Percentiles rank a stretch among this genome's conserved stretches.
Evolutionary conservation across 2,797 vertebrate genomes (phyloP).

Genomic region (Acrocephalus scirpaceus): DNA sequence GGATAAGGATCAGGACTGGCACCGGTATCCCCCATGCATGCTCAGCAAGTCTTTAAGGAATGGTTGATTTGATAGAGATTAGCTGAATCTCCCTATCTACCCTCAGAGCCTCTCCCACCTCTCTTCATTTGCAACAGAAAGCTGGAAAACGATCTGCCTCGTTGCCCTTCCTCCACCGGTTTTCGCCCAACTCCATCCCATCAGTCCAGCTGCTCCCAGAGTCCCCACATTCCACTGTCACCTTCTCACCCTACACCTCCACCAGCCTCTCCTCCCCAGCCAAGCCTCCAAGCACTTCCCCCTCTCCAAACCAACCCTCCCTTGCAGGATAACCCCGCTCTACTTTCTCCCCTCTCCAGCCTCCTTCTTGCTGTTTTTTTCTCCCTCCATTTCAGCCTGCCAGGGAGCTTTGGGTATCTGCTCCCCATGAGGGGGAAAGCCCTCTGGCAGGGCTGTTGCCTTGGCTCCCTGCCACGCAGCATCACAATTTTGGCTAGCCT

Average conservation of each 20-base stretch:
- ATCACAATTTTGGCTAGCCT: not conserved
- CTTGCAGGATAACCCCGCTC: not conserved
- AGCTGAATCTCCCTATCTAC: not conserved
- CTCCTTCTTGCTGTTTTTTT: not conserved
- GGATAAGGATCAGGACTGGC: not conserved
- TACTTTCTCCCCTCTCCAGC: not conserved
- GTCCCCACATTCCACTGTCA: not conserved
- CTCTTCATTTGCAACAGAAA: not conserved
- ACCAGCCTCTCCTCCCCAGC: not conserved
- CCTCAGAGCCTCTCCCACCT: not conserved
- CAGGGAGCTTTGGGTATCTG: not conserved
- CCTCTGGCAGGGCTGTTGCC: not conserved
- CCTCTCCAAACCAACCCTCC: not conserved
- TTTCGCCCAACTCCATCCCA: not conserved
- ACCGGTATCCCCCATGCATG: not conserved
- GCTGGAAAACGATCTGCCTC: not conserved
- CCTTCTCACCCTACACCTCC: not conserved
- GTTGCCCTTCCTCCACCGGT: not conserved
- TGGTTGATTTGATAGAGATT: not conserved
- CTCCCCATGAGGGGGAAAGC: not conserved
- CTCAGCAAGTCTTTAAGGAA: not conserved
- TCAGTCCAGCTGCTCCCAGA: not conserved
- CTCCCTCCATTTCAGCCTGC: not conserved
- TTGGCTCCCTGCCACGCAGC: not conserved
- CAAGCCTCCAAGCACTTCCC: not conserved